phyloP scores from a whole-genome alignment of 2,797 vertebrate genomes.

The Alectoris magna region DNA sequence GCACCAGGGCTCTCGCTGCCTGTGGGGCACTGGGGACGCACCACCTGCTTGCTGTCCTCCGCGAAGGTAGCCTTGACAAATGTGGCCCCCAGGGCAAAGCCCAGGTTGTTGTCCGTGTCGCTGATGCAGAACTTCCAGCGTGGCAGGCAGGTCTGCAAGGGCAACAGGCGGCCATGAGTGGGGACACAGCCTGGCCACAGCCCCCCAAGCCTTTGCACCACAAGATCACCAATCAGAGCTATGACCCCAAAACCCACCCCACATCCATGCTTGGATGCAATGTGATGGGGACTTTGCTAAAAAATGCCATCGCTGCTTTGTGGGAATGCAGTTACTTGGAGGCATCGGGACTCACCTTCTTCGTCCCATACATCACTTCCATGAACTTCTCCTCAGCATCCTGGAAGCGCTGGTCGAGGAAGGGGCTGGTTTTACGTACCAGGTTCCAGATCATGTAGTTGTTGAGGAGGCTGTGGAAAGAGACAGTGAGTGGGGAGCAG shows the following conservation, averaged over 20 bases:
- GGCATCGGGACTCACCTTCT: conserved; percentile 84
- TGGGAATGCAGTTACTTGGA: background rate
- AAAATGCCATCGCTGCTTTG: background rate
- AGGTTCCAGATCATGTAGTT: conserved; percentile 99
- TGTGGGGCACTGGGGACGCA: conserved; percentile 69
- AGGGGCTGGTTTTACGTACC: conserved; percentile 92
- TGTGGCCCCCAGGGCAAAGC: conserved; percentile 95
- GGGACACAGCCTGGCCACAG: rapidly evolving
- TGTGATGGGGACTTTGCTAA: rapidly evolving
- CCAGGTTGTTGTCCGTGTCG: conserved; percentile 94
- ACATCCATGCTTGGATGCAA: background rate
- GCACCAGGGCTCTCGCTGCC: rapidly evolving
- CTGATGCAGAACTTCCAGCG: conserved; percentile 97
- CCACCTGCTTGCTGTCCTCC: conserved; percentile 92
- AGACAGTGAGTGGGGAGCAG: background rate
- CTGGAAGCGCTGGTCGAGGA: conserved; percentile 93
- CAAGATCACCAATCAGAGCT: background rate
- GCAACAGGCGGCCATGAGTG: background rate
- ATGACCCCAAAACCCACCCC: background rate
- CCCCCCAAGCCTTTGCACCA: background rate
- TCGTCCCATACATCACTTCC: conserved; percentile 95
- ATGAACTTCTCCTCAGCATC: conserved; percentile 94
- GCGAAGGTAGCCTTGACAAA: conserved; percentile 94
- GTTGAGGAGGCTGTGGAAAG: conserved; percentile 86
- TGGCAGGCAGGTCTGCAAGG: conserved; percentile 89